Conservation (phyloP, 2,888 invertebrate genomes). For the Phaonia tiefii region DNA sequence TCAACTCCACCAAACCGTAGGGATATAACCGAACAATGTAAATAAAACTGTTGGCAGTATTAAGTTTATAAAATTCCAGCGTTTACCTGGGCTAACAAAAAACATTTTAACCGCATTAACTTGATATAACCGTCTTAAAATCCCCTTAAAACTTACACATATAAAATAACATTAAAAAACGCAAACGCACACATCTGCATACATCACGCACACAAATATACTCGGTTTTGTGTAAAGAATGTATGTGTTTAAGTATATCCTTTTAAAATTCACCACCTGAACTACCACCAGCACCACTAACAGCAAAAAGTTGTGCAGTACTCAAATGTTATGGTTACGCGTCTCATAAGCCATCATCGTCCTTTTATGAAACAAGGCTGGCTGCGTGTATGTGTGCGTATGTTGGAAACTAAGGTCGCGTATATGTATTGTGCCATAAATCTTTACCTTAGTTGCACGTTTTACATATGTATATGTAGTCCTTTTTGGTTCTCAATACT, state of each 20-base stretch:
- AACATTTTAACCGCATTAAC: conserved; percentile 55
- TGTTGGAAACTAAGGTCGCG: too few species aligned
- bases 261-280: too few species aligned
- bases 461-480: conserved; percentile 14
- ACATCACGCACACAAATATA: not conserved
- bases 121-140: conserved; percentile 48
- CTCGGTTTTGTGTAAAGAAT: not conserved
- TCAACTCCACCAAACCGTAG: not conserved
- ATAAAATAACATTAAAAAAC: conserved; percentile 6
- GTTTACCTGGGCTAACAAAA: conserved; percentile 32
- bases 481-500: conserved; percentile 8
- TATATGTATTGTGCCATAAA: conserved; percentile 40
- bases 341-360: conserved; percentile 51
- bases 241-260: too few species aligned
- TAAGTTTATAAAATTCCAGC: conserved; percentile 34
- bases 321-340: conserved; percentile 50
- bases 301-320: not conserved
- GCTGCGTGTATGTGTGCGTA: not conserved
- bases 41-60: conserved; percentile 26
- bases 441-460: conserved; percentile 50
- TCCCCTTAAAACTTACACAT: conserved; percentile 32
- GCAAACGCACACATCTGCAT: not conserved
- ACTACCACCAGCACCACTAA: not conserved
- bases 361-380: conserved; percentile 36
- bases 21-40: conserved; percentile 5